Evolutionary conservation across 2,888 invertebrate species (phyloP).

Genomic region (Tenthredo mesomela): DNA sequence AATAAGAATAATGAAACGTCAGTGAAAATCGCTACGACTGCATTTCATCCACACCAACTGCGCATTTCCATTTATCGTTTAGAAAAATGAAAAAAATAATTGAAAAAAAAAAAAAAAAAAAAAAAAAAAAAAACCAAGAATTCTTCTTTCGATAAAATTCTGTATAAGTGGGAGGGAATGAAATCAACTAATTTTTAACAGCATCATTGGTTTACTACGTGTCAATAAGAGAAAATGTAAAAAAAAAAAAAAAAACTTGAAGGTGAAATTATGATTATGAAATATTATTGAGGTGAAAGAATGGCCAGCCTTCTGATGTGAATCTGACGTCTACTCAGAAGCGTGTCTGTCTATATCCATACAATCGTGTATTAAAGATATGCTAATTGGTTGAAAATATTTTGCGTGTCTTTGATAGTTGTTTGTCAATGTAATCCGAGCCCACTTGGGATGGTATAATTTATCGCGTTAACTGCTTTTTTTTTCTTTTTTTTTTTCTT

Average conservation of each 20-base stretch:
- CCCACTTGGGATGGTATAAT: conserved; percentile 8
- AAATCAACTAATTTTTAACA: neutral
- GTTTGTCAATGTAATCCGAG: conserved; percentile 35
- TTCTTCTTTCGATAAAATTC: neutral
- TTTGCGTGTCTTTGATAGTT: conserved; percentile 31
- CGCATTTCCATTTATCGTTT: neutral
- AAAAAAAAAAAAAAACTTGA: neutral
- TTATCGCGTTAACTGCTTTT: neutral
- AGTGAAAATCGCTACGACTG: too few relatives aligned
- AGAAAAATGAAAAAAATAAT: neutral
- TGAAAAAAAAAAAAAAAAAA: neutral
- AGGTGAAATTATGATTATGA: conserved; percentile 22
- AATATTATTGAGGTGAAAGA: conserved; percentile 1
- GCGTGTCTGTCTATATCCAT: neutral
- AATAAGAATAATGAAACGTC: neutral
- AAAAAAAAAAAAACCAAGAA: neutral
- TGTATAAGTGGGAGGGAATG: neutral
- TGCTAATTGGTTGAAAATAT: conserved; percentile 49
- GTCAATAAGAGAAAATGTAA: neutral
- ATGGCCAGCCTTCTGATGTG: neutral
- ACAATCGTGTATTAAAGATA: conserved; percentile 26
- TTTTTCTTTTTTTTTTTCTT: neutral
- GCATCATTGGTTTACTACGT: neutral
- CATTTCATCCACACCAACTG: neutral
- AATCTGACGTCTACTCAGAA: conserved; percentile 2